phyloP scores from a whole-genome alignment of 2,113 vertebrate species.

The Lophius piscatorius region DNA sequence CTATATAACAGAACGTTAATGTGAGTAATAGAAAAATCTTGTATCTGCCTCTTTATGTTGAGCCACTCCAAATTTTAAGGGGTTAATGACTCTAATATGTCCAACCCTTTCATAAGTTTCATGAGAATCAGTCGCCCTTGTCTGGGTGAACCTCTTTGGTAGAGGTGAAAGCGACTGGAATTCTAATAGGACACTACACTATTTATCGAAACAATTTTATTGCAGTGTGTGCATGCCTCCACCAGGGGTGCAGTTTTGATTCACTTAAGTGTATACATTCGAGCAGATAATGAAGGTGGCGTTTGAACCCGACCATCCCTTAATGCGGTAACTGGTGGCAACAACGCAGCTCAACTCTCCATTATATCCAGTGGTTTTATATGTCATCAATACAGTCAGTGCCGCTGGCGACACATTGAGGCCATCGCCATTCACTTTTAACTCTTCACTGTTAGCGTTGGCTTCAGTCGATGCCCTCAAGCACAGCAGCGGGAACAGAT shows the following conservation, averaged over 20 bases:
- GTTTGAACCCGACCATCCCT: constrained; percentile 35
- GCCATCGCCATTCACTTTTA: constrained; percentile 38
- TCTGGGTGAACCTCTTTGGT: too few relatives aligned
- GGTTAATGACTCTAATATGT: background rate
- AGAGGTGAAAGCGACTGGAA: background rate
- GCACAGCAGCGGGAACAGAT: constrained; percentile 44
- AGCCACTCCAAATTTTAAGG: too few relatives aligned
- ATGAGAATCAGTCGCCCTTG: background rate
- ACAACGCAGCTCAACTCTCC: constrained; percentile 23
- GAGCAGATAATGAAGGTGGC: constrained; percentile 36
- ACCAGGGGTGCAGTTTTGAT: constrained; percentile 23
- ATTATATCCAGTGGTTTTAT: constrained; percentile 47
- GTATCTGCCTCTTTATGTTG: too few relatives aligned
- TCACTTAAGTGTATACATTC: constrained; percentile 14
- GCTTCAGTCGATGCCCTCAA: constrained; percentile 44
- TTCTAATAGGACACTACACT: background rate
- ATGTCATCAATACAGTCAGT: constrained; percentile 54
- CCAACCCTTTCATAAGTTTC: background rate
- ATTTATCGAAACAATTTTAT: constrained; percentile 12
- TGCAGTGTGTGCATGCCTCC: constrained; percentile 8
- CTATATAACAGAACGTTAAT: too few relatives aligned
- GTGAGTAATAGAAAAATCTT: too few relatives aligned
- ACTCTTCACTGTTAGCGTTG: constrained; percentile 24
- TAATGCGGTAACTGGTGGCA: constrained; percentile 42
- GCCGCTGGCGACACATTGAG: constrained; percentile 65